Base-by-base conservation (phyloP, 2,113 vertebrate genomes). In the Smithornis capensis region DNA sequence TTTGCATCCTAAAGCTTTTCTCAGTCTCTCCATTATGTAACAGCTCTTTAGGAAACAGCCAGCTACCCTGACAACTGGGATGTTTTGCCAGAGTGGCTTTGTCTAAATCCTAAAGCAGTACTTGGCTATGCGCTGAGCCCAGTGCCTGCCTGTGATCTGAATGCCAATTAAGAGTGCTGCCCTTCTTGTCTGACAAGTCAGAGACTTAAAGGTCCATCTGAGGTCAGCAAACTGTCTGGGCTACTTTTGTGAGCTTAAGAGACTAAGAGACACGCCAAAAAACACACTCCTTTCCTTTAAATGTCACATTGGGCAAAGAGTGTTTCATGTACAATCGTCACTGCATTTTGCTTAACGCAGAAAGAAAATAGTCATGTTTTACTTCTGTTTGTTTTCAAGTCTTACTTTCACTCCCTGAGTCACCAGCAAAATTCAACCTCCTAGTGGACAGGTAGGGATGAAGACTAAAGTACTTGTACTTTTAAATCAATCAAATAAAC, bases 1-100 rank as follows among this genome's bases (percentile, higher is more conserved):
- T 97, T 98, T 98, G 97, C 97, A 98, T 98, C 95, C 95, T 97
- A 98, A 98, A 97, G 97, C 95, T 97, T 94, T 96, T 92, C 97
- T 98, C 96, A 97, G 97, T 94, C 95, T 96, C 94, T 94, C 97
- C 93, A 98, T 98, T 98, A 98, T 98, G 96, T 97, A 98, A 98
- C 95, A 97, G 97, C 97, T 96, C 97, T 98, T 98, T 98, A 97
- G 97, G 97, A 97, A 96, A 96, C 94, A 53, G 97, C 96, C 96
- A 97, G 96, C 98, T 98, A 95, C 98, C 97, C 96, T 97, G 98
- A 98, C 98, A 98, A 98, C 97, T 98, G 97, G 96, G 95, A 90
- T 97, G 96, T 96, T 97, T 91, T 97, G 97, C 97, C 97, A 98
- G 97, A 95, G 91, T 77, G 94, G 97, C 98, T 98, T 98, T 98